phyloP scores from a whole-genome alignment of 2,113 vertebrate genomes.

The Salminus brasiliensis region DNA sequence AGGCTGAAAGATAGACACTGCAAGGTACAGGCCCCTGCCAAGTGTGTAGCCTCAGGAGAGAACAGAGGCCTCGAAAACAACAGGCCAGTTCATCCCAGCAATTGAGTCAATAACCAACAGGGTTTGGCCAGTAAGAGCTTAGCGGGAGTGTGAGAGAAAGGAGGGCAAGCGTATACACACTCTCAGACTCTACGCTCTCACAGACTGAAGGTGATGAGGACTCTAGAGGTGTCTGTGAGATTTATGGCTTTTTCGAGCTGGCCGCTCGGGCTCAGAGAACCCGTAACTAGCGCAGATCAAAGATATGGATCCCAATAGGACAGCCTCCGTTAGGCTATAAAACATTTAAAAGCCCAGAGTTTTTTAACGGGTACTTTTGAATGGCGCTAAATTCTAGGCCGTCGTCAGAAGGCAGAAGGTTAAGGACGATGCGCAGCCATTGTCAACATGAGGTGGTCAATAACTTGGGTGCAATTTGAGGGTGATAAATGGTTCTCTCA shows the following conservation, averaged over 20 bases:
- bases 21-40: conserved; percentile 47
- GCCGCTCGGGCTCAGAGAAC: conserved; percentile 38
- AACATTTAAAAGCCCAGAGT: conserved; percentile 53
- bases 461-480: conserved; percentile 41
- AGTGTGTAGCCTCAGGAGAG: conserved; percentile 54
- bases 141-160: conserved; percentile 54
- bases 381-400: conserved; percentile 38
- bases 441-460: conserved; percentile 44
- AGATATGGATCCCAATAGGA: conserved; percentile 64
- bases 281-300: conserved; percentile 70
- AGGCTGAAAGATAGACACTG: conserved; percentile 35
- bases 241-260: conserved; percentile 51
- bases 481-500: conserved; percentile 52
- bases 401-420: conserved; percentile 34
- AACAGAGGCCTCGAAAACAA: conserved; percentile 59
- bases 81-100: conserved; percentile 63
- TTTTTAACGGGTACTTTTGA: conserved; percentile 42
- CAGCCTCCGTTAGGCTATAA: conserved; percentile 44
- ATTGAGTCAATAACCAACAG: conserved; percentile 68
- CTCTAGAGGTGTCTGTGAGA: conserved; percentile 58
- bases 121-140: conserved; percentile 67
- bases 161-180: conserved; percentile 36
- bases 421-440: conserved; percentile 40
- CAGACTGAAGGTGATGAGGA: conserved; percentile 61
- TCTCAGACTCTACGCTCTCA: conserved; percentile 28